Evolutionary conservation across 2,113 vertebrate species (phyloP).

Genomic region (Lontra canadensis): DNA sequence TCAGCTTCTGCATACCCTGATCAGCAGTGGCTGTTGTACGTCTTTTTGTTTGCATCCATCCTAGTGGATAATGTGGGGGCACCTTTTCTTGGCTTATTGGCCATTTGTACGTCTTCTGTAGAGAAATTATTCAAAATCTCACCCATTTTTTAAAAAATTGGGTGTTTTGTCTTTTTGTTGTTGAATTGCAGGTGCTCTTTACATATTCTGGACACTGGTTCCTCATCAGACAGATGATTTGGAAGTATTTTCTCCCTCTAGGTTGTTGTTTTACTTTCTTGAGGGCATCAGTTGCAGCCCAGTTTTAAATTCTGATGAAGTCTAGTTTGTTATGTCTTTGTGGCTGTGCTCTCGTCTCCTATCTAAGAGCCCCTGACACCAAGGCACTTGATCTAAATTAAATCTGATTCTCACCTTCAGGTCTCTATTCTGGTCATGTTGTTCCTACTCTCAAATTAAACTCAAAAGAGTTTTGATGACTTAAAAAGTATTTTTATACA

Average conservation of each 20-base stretch:
- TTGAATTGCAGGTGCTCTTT: neutral
- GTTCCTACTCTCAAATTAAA: neutral
- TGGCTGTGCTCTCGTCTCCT: neutral
- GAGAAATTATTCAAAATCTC: neutral
- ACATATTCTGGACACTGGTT: neutral
- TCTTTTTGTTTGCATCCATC: neutral
- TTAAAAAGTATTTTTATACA: neutral
- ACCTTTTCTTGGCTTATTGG: neutral
- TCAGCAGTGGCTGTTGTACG: rapidly evolving
- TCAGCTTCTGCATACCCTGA: rapidly evolving
- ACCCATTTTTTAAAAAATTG: neutral
- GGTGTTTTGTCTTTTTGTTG: neutral
- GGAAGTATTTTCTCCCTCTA: neutral
- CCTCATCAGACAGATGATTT: neutral
- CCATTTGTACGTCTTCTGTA: neutral
- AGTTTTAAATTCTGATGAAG: neutral
- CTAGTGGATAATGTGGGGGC: neutral
- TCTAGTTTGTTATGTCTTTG: rapidly evolving
- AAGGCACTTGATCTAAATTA: neutral
- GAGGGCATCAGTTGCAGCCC: too few species aligned
- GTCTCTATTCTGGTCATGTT: neutral
- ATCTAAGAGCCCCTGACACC: rapidly evolving
- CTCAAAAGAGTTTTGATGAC: neutral
- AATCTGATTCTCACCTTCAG: neutral
- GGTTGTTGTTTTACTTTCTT: neutral